These are phyloP conservation scores for Tokudaia muenninki DNA, from an alignment of 2,797 vertebrate species.

Conservation along the genomic window DNA sequence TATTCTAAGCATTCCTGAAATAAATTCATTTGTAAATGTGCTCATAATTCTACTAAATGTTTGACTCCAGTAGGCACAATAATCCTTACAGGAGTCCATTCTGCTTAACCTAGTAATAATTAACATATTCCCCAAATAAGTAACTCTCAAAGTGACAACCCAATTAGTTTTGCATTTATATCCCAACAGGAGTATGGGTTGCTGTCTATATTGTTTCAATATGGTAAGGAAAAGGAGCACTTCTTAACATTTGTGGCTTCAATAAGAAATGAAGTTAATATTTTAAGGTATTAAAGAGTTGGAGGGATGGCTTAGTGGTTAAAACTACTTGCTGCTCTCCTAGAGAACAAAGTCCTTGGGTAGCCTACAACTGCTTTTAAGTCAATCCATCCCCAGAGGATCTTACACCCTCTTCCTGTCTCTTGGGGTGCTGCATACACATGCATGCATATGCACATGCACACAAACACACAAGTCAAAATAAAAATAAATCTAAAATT, in stretches of 20 bases:
- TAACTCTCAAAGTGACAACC: constrained; percentile 42
- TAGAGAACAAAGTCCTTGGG: neutral
- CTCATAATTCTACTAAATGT: neutral
- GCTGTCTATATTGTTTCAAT: neutral
- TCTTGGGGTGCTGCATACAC: neutral
- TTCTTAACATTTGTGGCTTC: neutral
- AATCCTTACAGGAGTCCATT: neutral
- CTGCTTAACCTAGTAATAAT: neutral
- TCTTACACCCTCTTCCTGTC: neutral
- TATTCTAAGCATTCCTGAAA: constrained; percentile 52
- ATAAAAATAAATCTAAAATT: neutral
- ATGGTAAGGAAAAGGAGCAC: neutral
- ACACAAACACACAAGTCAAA: neutral
- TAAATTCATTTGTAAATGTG: constrained; percentile 16
- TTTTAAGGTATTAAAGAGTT: neutral
- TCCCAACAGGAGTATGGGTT: neutral
- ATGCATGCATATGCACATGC: neutral
- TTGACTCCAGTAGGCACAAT: neutral
- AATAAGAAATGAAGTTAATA: neutral
- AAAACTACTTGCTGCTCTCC: neutral
- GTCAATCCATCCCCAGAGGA: neutral
- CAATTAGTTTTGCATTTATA: neutral
- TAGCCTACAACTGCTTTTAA: neutral
- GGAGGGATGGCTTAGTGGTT: neutral
- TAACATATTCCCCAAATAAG: neutral